Conservation (phyloP, 2,888 invertebrate species). For the Lydus trimaculatus region DNA sequence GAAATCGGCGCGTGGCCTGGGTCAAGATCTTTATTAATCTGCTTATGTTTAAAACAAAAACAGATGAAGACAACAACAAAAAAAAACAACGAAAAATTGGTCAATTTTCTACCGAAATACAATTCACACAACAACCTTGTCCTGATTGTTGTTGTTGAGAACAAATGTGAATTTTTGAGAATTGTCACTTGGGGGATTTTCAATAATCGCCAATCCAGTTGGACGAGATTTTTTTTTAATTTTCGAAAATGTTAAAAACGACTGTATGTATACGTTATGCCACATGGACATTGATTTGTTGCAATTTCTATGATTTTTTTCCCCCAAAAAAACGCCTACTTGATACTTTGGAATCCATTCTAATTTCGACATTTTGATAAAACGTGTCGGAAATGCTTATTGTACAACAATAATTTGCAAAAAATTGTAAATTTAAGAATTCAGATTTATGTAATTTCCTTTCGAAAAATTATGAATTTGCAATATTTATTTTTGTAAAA, state of each 20-base stretch:
- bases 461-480: background rate
- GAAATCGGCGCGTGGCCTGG: conserved; percentile 36
- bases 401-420: background rate
- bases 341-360: background rate
- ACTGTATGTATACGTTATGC: too few species aligned
- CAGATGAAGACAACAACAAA: background rate
- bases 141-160: background rate
- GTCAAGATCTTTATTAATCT: conserved; percentile 35
- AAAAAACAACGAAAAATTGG: background rate
- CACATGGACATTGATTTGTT: too few species aligned
- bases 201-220: background rate
- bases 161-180: background rate
- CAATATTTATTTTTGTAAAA: background rate
- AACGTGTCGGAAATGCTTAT: background rate
- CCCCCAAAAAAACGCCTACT: too few species aligned
- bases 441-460: background rate
- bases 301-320: too few species aligned
- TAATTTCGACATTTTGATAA: background rate
- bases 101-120: background rate
- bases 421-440: background rate
- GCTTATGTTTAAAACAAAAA: background rate
- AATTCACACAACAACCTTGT: conserved; percentile 3
- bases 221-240: too few species aligned
- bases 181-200: too few species aligned
- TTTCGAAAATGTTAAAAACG: too few species aligned